Percentiles rank a stretch among this genome's conserved stretches.
phyloP scores from a whole-genome alignment of 1,140 invertebrate genomes.

The Tenebrio molitor region DNA sequence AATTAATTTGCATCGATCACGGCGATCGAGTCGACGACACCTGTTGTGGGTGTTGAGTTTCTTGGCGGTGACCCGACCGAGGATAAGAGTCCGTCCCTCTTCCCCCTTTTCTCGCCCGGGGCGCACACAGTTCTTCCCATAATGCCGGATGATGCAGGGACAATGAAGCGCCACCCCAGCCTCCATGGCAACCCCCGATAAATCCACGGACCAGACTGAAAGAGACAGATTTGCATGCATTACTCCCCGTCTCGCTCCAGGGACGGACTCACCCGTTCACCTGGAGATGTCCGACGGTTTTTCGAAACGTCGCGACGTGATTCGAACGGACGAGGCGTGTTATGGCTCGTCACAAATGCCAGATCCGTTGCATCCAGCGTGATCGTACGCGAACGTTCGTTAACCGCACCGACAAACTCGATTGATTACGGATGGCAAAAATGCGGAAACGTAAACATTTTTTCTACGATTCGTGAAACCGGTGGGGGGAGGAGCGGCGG shows the following conservation, averaged over 20 bases:
- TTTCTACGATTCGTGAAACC: constrained; percentile 1
- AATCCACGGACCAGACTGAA: constrained; percentile 45
- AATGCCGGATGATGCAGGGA: constrained; percentile 52
- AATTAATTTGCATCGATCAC: constrained; percentile 8
- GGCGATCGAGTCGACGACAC: background rate
- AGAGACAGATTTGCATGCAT: constrained; percentile 37
- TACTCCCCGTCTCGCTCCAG: background rate
- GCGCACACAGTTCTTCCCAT: constrained; percentile 48
- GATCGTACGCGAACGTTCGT: background rate
- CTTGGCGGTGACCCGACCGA: background rate
- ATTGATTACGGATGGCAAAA: too few species aligned
- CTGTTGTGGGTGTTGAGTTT: constrained; percentile 21
- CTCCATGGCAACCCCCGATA: constrained; percentile 52
- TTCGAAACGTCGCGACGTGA: constrained; percentile 3
- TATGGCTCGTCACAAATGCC: background rate
- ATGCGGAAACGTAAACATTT: too few species aligned
- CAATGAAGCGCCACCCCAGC: constrained; percentile 45
- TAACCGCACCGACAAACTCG: constrained; percentile 22
- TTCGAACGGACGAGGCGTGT: constrained; percentile 4
- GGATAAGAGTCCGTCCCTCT: constrained; percentile 11
- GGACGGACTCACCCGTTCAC: constrained; percentile 1
- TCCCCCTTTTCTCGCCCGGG: constrained; percentile 29
- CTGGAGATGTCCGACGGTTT: constrained; percentile 4
- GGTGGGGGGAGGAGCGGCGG: too few species aligned
- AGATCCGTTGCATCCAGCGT: background rate